Percentiles rank a stretch among this genome's conserved stretches.
Evolutionary conservation across 2,797 vertebrate species (phyloP).

Genomic region (Geotrypetes seraphini): DNA sequence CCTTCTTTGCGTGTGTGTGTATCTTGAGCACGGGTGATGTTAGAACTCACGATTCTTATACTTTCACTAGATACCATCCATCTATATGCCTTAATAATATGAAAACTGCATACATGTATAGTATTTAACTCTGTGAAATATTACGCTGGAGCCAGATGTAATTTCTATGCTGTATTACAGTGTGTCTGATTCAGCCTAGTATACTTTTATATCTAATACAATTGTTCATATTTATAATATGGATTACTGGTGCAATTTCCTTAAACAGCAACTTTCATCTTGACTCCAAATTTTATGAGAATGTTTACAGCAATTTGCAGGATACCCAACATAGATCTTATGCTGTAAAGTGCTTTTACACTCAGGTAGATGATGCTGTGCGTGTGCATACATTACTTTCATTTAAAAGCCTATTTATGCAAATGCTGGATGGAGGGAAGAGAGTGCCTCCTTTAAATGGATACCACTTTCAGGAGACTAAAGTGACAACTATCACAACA

Average conservation of each 20-base stretch:
- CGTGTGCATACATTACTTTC: not conserved
- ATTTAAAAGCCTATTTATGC: not conserved
- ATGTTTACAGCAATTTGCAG: too few relatives aligned
- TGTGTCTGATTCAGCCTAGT: not conserved
- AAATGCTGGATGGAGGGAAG: not conserved
- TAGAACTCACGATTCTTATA: too few relatives aligned
- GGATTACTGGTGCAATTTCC: not conserved
- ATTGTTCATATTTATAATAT: not conserved
- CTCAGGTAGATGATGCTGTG: not conserved
- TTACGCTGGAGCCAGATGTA: too few relatives aligned
- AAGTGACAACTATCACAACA: not conserved
- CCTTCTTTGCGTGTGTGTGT: too few relatives aligned
- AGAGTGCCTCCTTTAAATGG: not conserved
- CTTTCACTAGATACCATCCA: too few relatives aligned
- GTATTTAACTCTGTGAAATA: too few relatives aligned
- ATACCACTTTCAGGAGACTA: not conserved
- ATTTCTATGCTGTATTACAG: too few relatives aligned
- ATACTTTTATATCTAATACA: not conserved
- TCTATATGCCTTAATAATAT: too few relatives aligned
- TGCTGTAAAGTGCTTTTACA: not conserved
- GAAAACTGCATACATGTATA: too few relatives aligned
- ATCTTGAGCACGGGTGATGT: too few relatives aligned
- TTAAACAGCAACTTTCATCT: not conserved
- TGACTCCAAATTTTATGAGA: not conserved
- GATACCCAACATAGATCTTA: not conserved